These are phyloP conservation scores for Cirrhinus molitorella DNA, from an alignment of 2,797 vertebrate species.

Conservation along the genomic window DNA sequence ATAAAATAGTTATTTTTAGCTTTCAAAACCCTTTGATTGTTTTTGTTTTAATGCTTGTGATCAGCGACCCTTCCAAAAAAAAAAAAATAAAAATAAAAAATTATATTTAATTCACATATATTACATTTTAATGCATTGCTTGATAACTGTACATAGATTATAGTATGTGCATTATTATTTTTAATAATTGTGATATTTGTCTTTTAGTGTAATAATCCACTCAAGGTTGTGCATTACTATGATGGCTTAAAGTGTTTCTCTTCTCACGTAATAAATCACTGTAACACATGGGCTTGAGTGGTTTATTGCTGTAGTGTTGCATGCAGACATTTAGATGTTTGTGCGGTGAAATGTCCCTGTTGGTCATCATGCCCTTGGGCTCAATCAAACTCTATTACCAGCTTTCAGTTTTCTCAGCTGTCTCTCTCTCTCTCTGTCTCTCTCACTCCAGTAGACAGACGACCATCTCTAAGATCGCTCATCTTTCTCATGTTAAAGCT, in stretches of 20 bases:
- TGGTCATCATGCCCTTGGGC: not conserved
- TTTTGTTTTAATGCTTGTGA: not conserved
- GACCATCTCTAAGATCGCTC: not conserved
- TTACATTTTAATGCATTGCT: not conserved
- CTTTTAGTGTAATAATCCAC: not conserved
- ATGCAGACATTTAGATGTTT: not conserved
- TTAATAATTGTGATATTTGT: too few species aligned
- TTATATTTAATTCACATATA: too few species aligned
- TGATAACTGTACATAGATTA: not conserved
- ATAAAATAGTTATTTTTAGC: not conserved
- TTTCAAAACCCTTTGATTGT: not conserved
- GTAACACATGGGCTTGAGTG: not conserved
- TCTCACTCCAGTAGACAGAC: not conserved
- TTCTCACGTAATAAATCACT: not conserved
- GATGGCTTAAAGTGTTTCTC: not conserved
- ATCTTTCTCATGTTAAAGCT: conserved; percentile 1
- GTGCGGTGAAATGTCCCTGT: not conserved
- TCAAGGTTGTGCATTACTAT: not conserved
- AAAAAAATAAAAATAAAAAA: not conserved
- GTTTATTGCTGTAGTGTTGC: not conserved
- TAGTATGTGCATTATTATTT: not conserved
- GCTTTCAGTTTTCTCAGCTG: not conserved
- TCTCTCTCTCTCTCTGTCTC: not conserved
- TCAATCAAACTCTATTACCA: not conserved
- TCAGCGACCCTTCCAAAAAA: not conserved